Evolutionary conservation across 1,140 invertebrate species (phyloP).

Genomic region (Octopus sinensis): DNA sequence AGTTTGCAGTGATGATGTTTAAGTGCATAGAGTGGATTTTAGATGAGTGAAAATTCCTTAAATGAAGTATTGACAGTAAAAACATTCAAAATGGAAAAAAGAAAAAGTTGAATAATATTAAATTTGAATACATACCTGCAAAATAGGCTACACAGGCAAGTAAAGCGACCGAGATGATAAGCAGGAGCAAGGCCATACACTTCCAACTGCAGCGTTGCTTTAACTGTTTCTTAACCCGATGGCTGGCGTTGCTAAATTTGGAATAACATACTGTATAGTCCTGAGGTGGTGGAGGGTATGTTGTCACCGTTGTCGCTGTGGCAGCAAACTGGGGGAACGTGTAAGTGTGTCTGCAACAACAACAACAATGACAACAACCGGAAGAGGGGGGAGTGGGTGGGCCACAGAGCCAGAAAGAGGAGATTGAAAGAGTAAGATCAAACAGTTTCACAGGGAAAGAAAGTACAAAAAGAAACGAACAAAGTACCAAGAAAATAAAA

Average conservation of each 20-base stretch:
- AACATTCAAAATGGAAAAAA: not conserved
- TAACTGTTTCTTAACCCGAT: conserved; percentile 58
- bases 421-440: too few species aligned
- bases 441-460: too few species aligned
- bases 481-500: too few species aligned
- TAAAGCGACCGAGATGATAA: conserved; percentile 76
- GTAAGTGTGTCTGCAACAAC: conserved; percentile 59
- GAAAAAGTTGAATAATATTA: not conserved
- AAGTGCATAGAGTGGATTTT: too few species aligned
- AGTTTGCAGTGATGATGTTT: too few species aligned
- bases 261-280: conserved; percentile 77
- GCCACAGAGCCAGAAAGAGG: too few species aligned
- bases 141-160: conserved; percentile 81
- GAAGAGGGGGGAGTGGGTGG: not conserved
- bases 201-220: conserved; percentile 75
- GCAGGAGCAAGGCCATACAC: conserved; percentile 80
- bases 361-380: not conserved
- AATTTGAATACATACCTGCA: conserved; percentile 69
- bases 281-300: conserved; percentile 71
- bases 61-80: not conserved
- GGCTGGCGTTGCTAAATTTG: conserved; percentile 81
- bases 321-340: conserved; percentile 63
- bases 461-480: too few species aligned
- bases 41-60: too few species aligned
- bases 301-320: conserved; percentile 68